Evolutionary conservation across 2,888 invertebrate species (phyloP).

Genomic region (Eumerus sabulonum): DNA sequence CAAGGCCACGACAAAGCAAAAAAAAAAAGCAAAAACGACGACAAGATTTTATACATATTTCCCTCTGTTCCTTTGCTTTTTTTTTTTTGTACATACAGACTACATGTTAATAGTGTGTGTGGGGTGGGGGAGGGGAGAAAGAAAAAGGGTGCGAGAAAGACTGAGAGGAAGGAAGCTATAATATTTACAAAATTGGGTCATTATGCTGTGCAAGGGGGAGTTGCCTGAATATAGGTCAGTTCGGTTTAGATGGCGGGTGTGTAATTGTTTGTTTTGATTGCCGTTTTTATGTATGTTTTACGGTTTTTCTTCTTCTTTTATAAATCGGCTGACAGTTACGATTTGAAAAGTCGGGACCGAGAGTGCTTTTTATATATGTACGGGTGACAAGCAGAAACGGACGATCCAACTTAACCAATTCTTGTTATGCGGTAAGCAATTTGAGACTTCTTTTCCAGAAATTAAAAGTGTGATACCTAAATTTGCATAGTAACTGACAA

Average conservation of each 20-base stretch:
- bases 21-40: slow-evolving; percentile 4
- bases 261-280: background rate
- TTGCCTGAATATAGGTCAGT: slow-evolving; percentile 36
- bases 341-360: too few relatives aligned
- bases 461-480: too few relatives aligned
- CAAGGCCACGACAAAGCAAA: slow-evolving; percentile 24
- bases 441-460: too few relatives aligned
- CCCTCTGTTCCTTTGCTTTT: slow-evolving; percentile 19
- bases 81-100: slow-evolving; percentile 15
- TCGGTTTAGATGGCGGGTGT: background rate
- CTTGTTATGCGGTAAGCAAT: too few relatives aligned
- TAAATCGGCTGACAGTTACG: background rate
- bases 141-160: slow-evolving; percentile 40
- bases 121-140: too few relatives aligned
- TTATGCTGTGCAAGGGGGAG: slow-evolving; percentile 35
- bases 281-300: background rate
- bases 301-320: background rate
- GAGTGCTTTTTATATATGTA: too few relatives aligned
- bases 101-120: background rate
- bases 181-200: slow-evolving; percentile 53
- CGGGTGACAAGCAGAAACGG: too few relatives aligned
- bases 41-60: slow-evolving; percentile 40
- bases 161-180: slow-evolving; percentile 44
- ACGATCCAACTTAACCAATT: too few relatives aligned
- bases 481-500: too few relatives aligned